These are phyloP conservation scores for Notospermus geniculatus DNA, from an alignment of 1,140 invertebrate genomes.

Conservation along the genomic window DNA sequence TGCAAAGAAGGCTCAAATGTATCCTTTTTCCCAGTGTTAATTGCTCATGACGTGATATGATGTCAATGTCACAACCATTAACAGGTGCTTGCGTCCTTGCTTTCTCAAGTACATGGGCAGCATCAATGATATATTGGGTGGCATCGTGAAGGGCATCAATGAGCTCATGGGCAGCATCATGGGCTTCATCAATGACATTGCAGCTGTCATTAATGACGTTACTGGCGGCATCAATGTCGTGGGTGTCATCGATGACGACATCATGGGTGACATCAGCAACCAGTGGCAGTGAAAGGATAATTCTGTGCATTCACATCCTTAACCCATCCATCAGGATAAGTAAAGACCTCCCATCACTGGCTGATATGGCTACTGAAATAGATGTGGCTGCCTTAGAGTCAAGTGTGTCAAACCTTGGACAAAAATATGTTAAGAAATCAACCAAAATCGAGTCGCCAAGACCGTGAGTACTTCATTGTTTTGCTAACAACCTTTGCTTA, in stretches of 20 bases:
- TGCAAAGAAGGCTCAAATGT: constrained; percentile 69
- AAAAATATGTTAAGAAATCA: constrained; percentile 74
- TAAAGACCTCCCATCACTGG: constrained; percentile 65
- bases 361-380: constrained; percentile 63
- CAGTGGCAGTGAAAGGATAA: not conserved
- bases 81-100: too few relatives aligned
- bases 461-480: constrained; percentile 32
- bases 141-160: not conserved
- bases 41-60: too few relatives aligned
- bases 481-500: too few relatives aligned
- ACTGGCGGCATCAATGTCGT: not conserved
- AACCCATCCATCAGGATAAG: constrained; percentile 43
- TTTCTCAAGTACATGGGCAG: too few relatives aligned
- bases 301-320: constrained; percentile 23
- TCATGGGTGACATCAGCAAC: not conserved
- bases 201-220: not conserved
- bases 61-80: too few relatives aligned
- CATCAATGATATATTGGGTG: too few relatives aligned
- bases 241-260: not conserved
- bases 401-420: constrained; percentile 81
- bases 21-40: constrained; percentile 34
- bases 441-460: constrained; percentile 48
- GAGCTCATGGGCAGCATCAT: too few relatives aligned
- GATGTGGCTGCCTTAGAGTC: constrained; percentile 85
- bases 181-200: not conserved